These are phyloP conservation scores for Gambelia wislizenii DNA, from an alignment of 2,797 vertebrate species.

Conservation along the genomic window DNA sequence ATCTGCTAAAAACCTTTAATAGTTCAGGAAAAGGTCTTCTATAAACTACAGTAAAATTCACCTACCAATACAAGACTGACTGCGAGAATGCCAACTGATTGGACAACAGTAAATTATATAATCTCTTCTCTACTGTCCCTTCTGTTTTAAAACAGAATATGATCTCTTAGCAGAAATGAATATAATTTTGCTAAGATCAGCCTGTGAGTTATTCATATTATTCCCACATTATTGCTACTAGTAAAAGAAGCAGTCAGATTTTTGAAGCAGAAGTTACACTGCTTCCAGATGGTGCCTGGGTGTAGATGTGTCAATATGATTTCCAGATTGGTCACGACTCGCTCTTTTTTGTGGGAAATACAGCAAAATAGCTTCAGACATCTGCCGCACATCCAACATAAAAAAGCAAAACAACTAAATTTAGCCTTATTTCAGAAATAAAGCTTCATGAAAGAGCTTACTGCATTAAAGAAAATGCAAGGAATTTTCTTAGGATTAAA, in stretches of 20 bases:
- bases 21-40: not conserved
- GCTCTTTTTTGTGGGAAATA: constrained; percentile 44
- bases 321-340: constrained; percentile 48
- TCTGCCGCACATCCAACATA: constrained; percentile 59
- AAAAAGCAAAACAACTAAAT: constrained; percentile 26
- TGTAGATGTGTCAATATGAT: constrained; percentile 42
- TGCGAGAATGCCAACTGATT: not conserved
- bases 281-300: constrained; percentile 57
- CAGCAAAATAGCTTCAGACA: constrained; percentile 59
- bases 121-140: not conserved
- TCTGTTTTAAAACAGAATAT: constrained; percentile 11
- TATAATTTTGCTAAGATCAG: constrained; percentile 31
- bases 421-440: constrained; percentile 14
- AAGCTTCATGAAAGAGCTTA: constrained; percentile 35
- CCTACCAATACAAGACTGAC: not conserved
- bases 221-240: constrained; percentile 6
- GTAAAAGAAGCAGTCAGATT: constrained; percentile 31
- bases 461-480: not conserved
- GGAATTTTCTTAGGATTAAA: constrained; percentile 25
- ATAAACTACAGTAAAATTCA: not conserved
- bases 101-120: not conserved
- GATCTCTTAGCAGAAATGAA: not conserved
- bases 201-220: constrained; percentile 28
- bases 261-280: constrained; percentile 14
- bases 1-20: not conserved